Evolutionary conservation across 2,113 vertebrate species (phyloP).

Genomic region (Tringa solitaria): DNA sequence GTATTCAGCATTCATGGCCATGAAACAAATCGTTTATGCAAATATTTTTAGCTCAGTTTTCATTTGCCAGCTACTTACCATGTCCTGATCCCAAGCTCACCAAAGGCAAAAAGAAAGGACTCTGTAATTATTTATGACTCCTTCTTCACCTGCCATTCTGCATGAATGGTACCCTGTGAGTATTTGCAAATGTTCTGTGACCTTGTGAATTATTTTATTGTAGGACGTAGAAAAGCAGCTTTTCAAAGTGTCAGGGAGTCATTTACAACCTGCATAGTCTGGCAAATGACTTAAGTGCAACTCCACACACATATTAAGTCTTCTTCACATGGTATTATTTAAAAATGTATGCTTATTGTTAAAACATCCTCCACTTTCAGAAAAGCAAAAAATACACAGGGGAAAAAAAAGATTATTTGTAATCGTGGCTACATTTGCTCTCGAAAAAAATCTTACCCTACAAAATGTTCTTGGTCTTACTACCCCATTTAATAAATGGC

Average conservation of each 20-base stretch:
- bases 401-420: neutral
- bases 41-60: conserved; percentile 18
- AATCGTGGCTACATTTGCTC: neutral
- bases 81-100: neutral
- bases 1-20: neutral
- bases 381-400: neutral
- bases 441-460: neutral
- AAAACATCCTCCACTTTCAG: neutral
- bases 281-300: neutral
- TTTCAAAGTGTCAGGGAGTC: neutral
- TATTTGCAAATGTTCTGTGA: conserved; percentile 4
- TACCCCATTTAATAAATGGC: neutral
- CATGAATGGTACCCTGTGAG: neutral
- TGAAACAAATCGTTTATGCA: neutral
- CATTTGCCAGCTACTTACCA: neutral
- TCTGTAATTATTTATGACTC: conserved; percentile 2
- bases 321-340: neutral
- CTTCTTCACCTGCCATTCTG: neutral
- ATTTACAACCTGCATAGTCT: conserved; percentile 2
- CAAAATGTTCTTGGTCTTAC: neutral
- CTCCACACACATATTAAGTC: neutral
- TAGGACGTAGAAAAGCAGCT: conserved; percentile 6
- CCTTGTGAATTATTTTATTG: conserved; percentile 29
- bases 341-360: neutral
- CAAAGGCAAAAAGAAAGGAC: neutral